Conservation (phyloP, 2,113 vertebrate species). For the Lota lota region DNA sequence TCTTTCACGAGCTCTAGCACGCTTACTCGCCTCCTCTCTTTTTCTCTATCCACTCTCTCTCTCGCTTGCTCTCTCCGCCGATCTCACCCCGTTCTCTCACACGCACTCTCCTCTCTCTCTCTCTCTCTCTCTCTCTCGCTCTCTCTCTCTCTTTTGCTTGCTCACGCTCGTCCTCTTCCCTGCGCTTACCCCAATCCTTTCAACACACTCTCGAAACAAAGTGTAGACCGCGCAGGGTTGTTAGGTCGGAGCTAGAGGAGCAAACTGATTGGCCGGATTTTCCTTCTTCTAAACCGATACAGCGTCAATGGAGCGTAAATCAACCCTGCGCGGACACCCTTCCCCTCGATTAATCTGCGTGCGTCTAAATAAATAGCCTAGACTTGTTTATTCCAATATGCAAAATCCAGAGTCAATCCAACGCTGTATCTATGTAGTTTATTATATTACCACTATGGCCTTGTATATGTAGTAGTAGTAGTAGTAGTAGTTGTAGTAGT, state of each 20-base stretch:
- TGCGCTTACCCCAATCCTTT: conserved; percentile 70
- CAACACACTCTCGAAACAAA: conserved; percentile 88
- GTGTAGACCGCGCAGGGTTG: conserved; percentile 79
- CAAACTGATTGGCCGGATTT: conserved; percentile 97
- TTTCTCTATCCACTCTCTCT: conserved; percentile 26
- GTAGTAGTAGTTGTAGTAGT: no score
- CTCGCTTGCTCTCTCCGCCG: conserved; percentile 21
- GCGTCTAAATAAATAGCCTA: conserved; percentile 55
- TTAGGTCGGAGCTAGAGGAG: conserved; percentile 79
- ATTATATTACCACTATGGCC: no score
- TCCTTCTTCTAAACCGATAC: conserved; percentile 92
- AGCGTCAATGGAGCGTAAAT: conserved; percentile 93
- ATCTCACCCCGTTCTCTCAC: conserved; percentile 16
- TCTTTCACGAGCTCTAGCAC: conserved; percentile 13
- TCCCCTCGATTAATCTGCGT: conserved; percentile 75
- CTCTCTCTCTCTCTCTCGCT: background rate
- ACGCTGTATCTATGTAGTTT: conserved; percentile 20
- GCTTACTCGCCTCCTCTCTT: conserved; percentile 40
- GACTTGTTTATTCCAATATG: conserved; percentile 70
- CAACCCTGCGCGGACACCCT: conserved; percentile 78
- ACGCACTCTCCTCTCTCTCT: conserved; percentile 14
- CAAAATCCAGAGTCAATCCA: conserved; percentile 42
- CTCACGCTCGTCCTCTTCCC: conserved; percentile 10
- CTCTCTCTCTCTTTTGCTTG: conserved; percentile 1
- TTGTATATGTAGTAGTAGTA: no score